Conservation (phyloP, 2,888 invertebrate genomes). For the Heliconius ethilla region DNA sequence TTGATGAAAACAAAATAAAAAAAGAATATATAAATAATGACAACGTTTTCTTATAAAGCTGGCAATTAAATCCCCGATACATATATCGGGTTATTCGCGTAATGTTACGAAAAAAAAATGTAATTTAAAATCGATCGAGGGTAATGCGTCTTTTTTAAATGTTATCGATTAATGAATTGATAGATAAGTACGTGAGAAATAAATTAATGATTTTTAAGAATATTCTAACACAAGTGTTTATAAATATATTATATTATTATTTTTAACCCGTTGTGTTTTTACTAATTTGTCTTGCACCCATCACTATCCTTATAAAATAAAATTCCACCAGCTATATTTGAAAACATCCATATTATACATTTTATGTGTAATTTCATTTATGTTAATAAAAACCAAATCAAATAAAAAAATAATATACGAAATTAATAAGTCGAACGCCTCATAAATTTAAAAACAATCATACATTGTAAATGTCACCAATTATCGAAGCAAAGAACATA, state of each 20-base stretch:
- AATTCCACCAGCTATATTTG: constrained; percentile 78
- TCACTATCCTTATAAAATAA: constrained; percentile 59
- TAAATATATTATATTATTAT: constrained; percentile 83
- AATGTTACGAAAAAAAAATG: constrained; percentile 40
- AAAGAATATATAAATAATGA: constrained; percentile 34
- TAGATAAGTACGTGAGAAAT: constrained; percentile 80
- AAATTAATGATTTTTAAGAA: constrained; percentile 81
- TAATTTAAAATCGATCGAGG: constrained; percentile 60
- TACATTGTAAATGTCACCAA: constrained; percentile 55
- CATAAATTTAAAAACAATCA: constrained; percentile 24
- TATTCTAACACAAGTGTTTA: constrained; percentile 83
- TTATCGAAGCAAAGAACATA: constrained; percentile 67
- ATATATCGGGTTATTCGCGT: constrained; percentile 31
- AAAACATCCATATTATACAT: constrained; percentile 30
- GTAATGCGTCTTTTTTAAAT: constrained; percentile 71
- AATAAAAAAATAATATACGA: background rate
- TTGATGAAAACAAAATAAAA: constrained; percentile 62
- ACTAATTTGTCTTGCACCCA: constrained; percentile 70
- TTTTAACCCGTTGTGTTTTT: constrained; percentile 77
- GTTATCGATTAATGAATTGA: constrained; percentile 77
- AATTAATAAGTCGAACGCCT: constrained; percentile 7
- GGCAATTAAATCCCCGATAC: constrained; percentile 44
- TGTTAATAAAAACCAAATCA: background rate
- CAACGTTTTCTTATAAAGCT: constrained; percentile 44
- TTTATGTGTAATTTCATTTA: constrained; percentile 10